phyloP scores from a whole-genome alignment of 2,797 vertebrate genomes.

The Champsocephalus esox region DNA sequence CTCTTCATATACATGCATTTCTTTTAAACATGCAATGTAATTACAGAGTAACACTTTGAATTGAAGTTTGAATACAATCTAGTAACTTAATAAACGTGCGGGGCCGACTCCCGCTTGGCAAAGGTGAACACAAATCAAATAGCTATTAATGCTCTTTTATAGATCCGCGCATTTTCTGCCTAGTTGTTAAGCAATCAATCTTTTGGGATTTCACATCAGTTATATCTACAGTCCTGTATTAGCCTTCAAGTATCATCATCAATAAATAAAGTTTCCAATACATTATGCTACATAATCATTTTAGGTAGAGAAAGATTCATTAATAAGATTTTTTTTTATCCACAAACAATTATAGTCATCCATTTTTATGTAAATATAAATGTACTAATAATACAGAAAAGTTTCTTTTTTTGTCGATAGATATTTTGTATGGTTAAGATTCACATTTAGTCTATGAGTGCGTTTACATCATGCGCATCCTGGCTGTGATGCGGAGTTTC shows the following conservation, averaged over 20 bases:
- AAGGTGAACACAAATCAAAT: constrained; percentile 55
- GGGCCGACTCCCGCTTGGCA: constrained; percentile 64
- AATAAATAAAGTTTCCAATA: constrained; percentile 53
- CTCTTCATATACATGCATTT: constrained; percentile 78
- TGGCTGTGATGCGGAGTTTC: background rate
- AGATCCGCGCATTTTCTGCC: constrained; percentile 48
- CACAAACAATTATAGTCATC: constrained; percentile 24
- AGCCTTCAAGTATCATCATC: constrained; percentile 45
- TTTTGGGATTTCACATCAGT: constrained; percentile 51
- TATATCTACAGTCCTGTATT: constrained; percentile 38
- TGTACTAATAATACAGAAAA: constrained; percentile 29
- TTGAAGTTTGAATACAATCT: constrained; percentile 60
- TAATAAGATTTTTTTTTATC: constrained; percentile 27
- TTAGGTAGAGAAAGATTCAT: constrained; percentile 32
- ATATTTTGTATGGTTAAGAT: constrained; percentile 20
- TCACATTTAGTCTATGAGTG: constrained; percentile 23
- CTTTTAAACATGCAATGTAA: constrained; percentile 87
- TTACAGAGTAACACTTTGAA: constrained; percentile 78
- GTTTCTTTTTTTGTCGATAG: constrained; percentile 23
- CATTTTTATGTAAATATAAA: constrained; percentile 47
- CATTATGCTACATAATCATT: constrained; percentile 34
- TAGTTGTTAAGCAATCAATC: constrained; percentile 7
- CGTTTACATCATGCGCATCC: background rate
- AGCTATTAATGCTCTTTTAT: constrained; percentile 77
- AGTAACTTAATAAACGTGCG: constrained; percentile 60